phyloP scores from a whole-genome alignment of 2,113 vertebrate genomes.

The Todiramphus saurophagus region DNA sequence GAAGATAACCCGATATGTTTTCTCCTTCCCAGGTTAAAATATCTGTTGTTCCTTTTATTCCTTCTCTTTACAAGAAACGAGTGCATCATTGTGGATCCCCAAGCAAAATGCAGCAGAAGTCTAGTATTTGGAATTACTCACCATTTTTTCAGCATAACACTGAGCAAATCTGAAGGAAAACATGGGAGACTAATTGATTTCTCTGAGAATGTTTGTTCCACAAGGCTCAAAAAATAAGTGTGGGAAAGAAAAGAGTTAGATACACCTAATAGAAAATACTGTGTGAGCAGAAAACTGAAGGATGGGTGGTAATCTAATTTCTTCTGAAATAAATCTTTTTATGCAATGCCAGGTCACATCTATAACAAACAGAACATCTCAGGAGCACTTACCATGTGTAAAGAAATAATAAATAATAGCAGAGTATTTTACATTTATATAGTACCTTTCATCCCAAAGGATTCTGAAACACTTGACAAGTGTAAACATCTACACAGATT shows the following conservation, averaged over 20 bases:
- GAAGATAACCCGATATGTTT: fast-evolving
- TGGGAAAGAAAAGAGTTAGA: neutral
- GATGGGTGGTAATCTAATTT: neutral
- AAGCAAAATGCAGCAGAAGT: neutral
- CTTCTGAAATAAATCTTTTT: neutral
- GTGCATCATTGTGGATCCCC: neutral
- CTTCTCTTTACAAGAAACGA: neutral
- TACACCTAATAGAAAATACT: neutral
- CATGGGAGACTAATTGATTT: neutral
- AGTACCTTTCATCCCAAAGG: neutral
- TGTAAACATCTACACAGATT: neutral
- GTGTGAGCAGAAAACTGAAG: neutral
- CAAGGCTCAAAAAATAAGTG: neutral
- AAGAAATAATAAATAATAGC: slow-evolving; percentile 29
- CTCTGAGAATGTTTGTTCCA: neutral
- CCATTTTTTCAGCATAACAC: neutral
- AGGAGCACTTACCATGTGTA: neutral
- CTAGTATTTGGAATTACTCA: neutral
- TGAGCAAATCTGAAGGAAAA: neutral
- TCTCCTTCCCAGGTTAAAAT: neutral
- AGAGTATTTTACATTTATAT: slow-evolving; percentile 20
- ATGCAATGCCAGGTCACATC: neutral
- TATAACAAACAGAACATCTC: neutral
- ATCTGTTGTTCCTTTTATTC: neutral
- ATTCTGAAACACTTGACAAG: neutral